These are phyloP conservation scores for Cryptotis parvus DNA, from an alignment of 2,113 vertebrate genomes.

Conservation along the genomic window DNA sequence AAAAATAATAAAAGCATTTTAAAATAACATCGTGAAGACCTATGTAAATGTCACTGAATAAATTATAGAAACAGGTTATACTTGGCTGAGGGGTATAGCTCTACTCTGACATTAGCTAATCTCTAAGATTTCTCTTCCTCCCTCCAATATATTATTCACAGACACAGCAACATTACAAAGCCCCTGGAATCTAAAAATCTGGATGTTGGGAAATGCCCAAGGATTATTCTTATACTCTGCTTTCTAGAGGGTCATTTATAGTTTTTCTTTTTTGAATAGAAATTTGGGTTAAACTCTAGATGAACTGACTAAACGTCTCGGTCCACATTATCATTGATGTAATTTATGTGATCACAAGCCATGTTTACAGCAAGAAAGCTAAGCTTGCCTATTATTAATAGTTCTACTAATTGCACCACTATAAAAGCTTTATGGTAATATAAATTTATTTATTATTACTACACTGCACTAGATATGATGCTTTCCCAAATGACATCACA, in stretches of 20 bases:
- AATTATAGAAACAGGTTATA: background rate
- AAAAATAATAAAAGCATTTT: too few relatives aligned
- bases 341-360: conserved; percentile 83
- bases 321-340: conserved; percentile 78
- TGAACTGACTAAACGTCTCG: conserved; percentile 61
- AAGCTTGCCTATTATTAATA: conserved; percentile 82
- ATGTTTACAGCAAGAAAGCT: conserved; percentile 82
- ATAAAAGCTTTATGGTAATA: conserved; percentile 82
- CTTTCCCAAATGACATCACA: conserved; percentile 73
- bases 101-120: background rate
- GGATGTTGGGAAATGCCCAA: background rate
- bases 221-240: background rate
- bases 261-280: background rate
- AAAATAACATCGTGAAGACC: too few relatives aligned
- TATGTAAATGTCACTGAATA: background rate
- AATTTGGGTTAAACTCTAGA: conserved; percentile 42
- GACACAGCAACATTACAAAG: background rate
- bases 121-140: too few relatives aligned
- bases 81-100: background rate
- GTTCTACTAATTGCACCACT: conserved; percentile 83
- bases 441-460: conserved; percentile 82
- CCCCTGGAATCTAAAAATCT: background rate
- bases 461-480: conserved; percentile 25
- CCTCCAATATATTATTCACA: background rate
- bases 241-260: background rate